Conservation (phyloP, 2,888 invertebrate genomes). For the Muscina levida region DNA sequence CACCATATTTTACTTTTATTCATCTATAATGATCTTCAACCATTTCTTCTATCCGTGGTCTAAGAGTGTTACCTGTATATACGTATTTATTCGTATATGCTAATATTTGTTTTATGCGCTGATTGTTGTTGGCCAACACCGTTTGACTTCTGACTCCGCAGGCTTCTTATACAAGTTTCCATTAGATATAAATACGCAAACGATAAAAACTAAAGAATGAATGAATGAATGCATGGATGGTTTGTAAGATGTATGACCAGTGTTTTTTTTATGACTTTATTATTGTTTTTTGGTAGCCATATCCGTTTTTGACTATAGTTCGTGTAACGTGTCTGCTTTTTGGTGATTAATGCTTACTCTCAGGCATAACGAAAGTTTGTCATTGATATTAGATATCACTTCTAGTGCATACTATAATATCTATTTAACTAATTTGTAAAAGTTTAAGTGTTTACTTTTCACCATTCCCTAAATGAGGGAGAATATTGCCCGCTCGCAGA, state of each 20-base stretch:
- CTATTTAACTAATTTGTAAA: too few species aligned
- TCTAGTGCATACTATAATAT: too few species aligned
- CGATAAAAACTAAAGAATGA: background rate
- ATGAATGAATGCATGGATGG: too few species aligned
- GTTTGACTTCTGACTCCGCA: slow-evolving; percentile 19
- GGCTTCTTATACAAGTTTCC: background rate
- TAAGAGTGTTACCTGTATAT: too few species aligned
- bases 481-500: slow-evolving; percentile 7
- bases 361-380: too few species aligned
- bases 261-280: slow-evolving; percentile 13
- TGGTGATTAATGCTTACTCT: slow-evolving; percentile 10
- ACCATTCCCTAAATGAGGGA: background rate
- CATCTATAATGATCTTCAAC: too few species aligned
- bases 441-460: background rate
- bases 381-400: background rate
- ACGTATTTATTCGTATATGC: background rate
- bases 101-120: slow-evolving; percentile 24
- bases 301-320: slow-evolving; percentile 13
- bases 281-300: background rate
- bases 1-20: too few species aligned
- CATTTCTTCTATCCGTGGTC: too few species aligned
- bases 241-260: background rate
- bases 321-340: background rate
- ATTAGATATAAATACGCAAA: background rate
- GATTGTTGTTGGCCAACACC: slow-evolving; percentile 4